Percentiles rank a stretch among this genome's conserved stretches.
Evolutionary conservation across 2,113 vertebrate species (phyloP).

Genomic region (Dipodomys stephensi): DNA sequence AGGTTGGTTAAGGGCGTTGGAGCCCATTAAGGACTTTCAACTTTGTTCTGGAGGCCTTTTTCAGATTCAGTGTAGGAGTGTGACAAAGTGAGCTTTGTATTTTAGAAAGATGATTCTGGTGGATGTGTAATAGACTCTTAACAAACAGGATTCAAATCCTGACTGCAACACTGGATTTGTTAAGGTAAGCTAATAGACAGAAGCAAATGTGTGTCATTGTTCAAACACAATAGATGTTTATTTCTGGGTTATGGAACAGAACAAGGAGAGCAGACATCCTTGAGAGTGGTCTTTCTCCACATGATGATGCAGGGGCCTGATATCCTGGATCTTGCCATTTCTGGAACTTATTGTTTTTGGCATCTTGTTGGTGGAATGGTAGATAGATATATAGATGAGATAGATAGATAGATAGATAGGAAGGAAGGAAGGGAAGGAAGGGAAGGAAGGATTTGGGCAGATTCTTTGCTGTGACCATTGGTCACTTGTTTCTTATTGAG

Average conservation of each 20-base stretch:
- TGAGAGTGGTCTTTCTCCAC: not conserved
- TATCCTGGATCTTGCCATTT: not conserved
- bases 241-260: slow-evolving; percentile 45
- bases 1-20: not conserved
- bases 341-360: not conserved
- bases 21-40: not conserved
- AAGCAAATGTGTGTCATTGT: not conserved
- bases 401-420: too few relatives aligned
- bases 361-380: not conserved
- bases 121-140: not conserved
- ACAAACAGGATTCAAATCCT: slow-evolving; percentile 35
- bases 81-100: not conserved
- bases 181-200: not conserved
- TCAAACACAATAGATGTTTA: slow-evolving; percentile 21
- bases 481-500: not conserved
- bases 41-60: not conserved
- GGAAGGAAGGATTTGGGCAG: too few relatives aligned
- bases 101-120: slow-evolving; percentile 21
- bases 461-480: not conserved
- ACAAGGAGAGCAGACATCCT: not conserved
- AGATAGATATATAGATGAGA: not conserved
- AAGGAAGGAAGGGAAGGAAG: too few relatives aligned
- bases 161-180: not conserved
- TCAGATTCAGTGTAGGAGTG: not conserved
- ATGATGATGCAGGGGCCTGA: not conserved